Conservation (phyloP, 2,888 invertebrate species). For the Hirtodrosophila trivittata region DNA sequence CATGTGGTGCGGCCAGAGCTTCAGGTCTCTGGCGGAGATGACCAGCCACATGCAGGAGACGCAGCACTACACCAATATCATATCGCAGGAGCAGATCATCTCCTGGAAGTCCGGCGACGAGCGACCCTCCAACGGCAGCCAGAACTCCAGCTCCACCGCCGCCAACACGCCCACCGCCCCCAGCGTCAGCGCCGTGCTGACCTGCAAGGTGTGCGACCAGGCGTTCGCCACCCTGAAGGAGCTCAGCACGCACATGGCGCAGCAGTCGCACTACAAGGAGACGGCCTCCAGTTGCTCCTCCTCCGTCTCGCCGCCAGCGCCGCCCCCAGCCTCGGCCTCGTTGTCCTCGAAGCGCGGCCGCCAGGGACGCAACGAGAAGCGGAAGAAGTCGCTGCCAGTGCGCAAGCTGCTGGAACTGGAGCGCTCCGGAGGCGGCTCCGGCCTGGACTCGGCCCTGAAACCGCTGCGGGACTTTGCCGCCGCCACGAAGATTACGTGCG, state of each 20-base stretch:
- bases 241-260: constrained; percentile 98
- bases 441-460: constrained; percentile 84
- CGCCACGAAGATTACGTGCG: constrained; percentile 93
- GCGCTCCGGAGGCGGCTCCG: constrained; percentile 88
- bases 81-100: constrained; percentile 98
- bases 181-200: constrained; percentile 94
- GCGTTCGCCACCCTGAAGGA: constrained; percentile 97
- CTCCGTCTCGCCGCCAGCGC: constrained; percentile 39
- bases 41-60: constrained; percentile 99
- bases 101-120: constrained; percentile 96
- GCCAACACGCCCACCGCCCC: constrained; percentile 85
- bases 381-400: constrained; percentile 96
- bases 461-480: constrained; percentile 85
- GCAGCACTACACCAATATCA: constrained; percentile 98
- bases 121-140: constrained; percentile 83
- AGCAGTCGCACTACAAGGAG: constrained; percentile 98
- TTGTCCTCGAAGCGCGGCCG: constrained; percentile 85
- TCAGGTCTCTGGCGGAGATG: constrained; percentile 97
- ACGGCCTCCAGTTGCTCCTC: constrained; percentile 85
- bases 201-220: constrained; percentile 98
- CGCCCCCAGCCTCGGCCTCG: constrained; percentile 14
- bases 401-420: constrained; percentile 95
- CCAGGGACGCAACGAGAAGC: constrained; percentile 92
- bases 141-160: background rate
- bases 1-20: constrained; percentile 99